Conservation (phyloP, 2,797 vertebrate genomes). For the Sus cebifrons region DNA sequence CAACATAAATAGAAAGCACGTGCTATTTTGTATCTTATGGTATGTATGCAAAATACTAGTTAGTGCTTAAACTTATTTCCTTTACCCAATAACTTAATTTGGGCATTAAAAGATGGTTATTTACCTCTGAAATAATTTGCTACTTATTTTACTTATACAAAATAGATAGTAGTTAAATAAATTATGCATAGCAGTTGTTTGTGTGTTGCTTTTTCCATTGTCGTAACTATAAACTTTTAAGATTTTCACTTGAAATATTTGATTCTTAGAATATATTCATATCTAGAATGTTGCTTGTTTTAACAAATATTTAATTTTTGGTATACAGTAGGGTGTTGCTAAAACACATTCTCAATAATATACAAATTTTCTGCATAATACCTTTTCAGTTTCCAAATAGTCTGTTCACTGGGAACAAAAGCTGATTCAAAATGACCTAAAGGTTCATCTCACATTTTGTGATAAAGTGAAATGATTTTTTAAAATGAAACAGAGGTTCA, state of each 20-base stretch:
- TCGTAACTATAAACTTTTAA: slow-evolving; percentile 48
- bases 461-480: slow-evolving; percentile 12
- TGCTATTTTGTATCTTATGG: slow-evolving; percentile 88
- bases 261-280: slow-evolving; percentile 57
- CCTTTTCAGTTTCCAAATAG: background rate
- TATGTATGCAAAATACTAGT: slow-evolving; percentile 89
- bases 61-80: slow-evolving; percentile 85
- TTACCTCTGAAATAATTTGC: slow-evolving; percentile 73
- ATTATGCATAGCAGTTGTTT: slow-evolving; percentile 65
- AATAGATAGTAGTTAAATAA: slow-evolving; percentile 65
- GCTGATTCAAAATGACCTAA: background rate
- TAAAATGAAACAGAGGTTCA: slow-evolving; percentile 42
- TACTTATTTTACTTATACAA: slow-evolving; percentile 60
- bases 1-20: slow-evolving; percentile 92
- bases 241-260: slow-evolving; percentile 42
- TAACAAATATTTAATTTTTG: slow-evolving; percentile 49
- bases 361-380: slow-evolving; percentile 25
- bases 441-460: slow-evolving; percentile 35
- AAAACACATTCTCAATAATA: slow-evolving; percentile 14
- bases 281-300: slow-evolving; percentile 30
- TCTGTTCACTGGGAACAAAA: slow-evolving; percentile 46
- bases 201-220: slow-evolving; percentile 30
- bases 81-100: slow-evolving; percentile 81
- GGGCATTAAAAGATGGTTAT: slow-evolving; percentile 67
- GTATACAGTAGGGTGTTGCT: background rate